Evolutionary conservation across 2,113 vertebrate species (phyloP), one percentile per base, ranked within the genome.

Genomic region (Gorsachius goisagi): DNA sequence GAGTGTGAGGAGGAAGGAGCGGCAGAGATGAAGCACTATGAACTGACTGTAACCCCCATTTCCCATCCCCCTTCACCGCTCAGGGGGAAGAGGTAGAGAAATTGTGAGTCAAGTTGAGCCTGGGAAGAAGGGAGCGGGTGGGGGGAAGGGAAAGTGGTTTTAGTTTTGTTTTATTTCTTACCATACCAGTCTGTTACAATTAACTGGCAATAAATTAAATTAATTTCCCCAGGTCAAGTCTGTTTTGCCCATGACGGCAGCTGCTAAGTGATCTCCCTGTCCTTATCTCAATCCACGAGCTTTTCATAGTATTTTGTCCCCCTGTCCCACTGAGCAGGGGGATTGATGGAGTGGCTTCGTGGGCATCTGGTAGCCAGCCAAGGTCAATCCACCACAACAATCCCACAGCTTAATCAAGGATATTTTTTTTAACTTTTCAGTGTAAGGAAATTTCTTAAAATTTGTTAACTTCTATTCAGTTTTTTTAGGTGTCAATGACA

Each of bases 61-160:
- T 24, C 39, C 33, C 1, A 0, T 56, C 23, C 23, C 45, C 13
- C 22, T 66, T 50, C 0, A 4, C 32, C 1, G 2, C 33, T n/a
- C 0, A 4, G 5, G 5, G 35, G 26, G 18, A 64, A 22, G 15
- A 45, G 41, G 23, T 1, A 24, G 23, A 47, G n/a, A 39, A 66
- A n/a, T 8, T 1, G 1, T 18, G 30, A 63, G n/a, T 18, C 20
- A 56, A 50, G 21, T 11, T 53, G 53, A 71, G 37, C 13, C 28
- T 18, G 8, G 14, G 59, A 85, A 72, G 12, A 59, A 45, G 27
- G 19, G 13, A 59, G 9, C 12, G 28, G 6, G 11, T 14, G 12
- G 11, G 11, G 27, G 12, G 17, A 52, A 69, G 9, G 15, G 23
- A 47, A 44, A 7, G 5, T 9, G 4, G 2, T 27, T 11, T 84